Conservation (phyloP, 2,888 invertebrate genomes). For the Ferdinandea cuprea region DNA sequence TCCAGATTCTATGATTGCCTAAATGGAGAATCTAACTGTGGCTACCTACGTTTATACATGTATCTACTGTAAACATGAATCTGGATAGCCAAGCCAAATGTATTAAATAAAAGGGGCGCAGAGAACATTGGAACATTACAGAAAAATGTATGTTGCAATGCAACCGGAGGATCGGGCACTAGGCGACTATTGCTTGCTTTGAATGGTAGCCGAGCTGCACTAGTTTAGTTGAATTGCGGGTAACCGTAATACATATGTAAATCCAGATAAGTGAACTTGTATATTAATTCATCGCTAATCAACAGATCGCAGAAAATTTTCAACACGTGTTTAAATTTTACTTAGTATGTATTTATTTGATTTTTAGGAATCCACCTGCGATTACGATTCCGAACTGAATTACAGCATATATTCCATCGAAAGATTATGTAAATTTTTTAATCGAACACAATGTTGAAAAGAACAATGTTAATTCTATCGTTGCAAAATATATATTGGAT, state of each 20-base stretch:
- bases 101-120: slow-evolving; percentile 50
- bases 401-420: too few species aligned
- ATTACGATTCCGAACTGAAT: too few species aligned
- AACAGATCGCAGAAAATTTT: too few species aligned
- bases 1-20: slow-evolving; percentile 68
- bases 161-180: slow-evolving; percentile 49
- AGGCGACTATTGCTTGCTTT: slow-evolving; percentile 10
- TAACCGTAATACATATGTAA: slow-evolving; percentile 50
- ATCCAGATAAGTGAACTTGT: slow-evolving; percentile 48
- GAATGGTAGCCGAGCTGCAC: slow-evolving; percentile 18
- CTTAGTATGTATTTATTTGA: too few species aligned
- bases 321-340: too few species aligned
- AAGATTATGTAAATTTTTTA: too few species aligned
- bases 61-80: slow-evolving; percentile 32
- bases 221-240: slow-evolving; percentile 61
- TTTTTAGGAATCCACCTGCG: too few species aligned
- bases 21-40: slow-evolving; percentile 43
- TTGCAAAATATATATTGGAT: too few species aligned
- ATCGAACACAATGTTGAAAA: too few species aligned
- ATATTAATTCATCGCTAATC: slow-evolving; percentile 64
- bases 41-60: slow-evolving; percentile 1
- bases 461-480: too few species aligned
- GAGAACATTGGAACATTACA: slow-evolving; percentile 54
- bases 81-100: slow-evolving; percentile 50
- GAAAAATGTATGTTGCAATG: slow-evolving; percentile 57